Percentiles rank a stretch among this genome's conserved stretches.
phyloP scores from a whole-genome alignment of 2,113 vertebrate genomes.

The Ptyas mucosa region DNA sequence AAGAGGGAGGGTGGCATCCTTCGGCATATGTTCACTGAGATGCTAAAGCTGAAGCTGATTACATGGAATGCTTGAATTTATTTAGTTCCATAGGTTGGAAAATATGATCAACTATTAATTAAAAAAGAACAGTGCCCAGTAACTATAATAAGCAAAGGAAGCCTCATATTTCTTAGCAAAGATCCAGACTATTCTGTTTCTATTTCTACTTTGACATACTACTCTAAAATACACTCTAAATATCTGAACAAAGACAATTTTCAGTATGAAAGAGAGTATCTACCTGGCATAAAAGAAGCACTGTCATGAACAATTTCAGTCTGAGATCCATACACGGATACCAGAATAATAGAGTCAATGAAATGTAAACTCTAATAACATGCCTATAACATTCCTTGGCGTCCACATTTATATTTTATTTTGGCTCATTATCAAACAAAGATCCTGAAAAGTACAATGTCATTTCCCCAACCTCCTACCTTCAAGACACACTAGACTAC shows the following conservation, averaged over 20 bases:
- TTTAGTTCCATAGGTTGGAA: not conserved
- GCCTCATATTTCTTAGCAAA: not conserved
- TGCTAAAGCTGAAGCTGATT: constrained; percentile 62
- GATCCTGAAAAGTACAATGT: not conserved
- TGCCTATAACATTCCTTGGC: not conserved
- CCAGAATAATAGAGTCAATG: not conserved
- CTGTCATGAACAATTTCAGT: not conserved
- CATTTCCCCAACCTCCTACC: not conserved
- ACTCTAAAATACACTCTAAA: not conserved
- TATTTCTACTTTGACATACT: not conserved
- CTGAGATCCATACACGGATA: not conserved
- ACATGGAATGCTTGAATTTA: constrained; percentile 55
- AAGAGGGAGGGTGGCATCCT: constrained; percentile 61
- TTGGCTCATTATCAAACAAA: not conserved
- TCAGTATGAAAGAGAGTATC: not conserved
- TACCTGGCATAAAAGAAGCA: not conserved
- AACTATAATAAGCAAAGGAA: not conserved
- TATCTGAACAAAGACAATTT: not conserved
- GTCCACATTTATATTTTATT: not conserved
- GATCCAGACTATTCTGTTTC: not conserved
- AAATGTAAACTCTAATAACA: not conserved
- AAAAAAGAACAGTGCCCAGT: not conserved
- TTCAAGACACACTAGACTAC: not conserved
- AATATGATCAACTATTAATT: not conserved
- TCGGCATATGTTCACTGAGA: constrained; percentile 51